Conservation (phyloP, 1,140 invertebrate genomes). For the Euwallacea similis region DNA sequence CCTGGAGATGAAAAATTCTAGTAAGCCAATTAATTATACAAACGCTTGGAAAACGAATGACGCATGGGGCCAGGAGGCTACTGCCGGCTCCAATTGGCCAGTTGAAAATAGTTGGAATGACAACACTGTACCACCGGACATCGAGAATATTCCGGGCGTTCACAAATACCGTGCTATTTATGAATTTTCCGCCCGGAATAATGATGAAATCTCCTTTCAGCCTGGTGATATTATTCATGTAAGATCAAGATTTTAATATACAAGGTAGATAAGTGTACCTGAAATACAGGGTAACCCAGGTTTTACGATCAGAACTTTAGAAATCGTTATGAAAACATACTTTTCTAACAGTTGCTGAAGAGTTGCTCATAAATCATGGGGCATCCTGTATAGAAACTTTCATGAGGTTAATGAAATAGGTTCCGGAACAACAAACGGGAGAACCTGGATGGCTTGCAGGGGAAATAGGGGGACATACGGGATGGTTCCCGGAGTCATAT, state of each 20-base stretch:
- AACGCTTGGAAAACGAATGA: conserved; percentile 50
- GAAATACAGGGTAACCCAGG: background rate
- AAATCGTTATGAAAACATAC: too few species aligned
- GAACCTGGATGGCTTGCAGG: conserved; percentile 98
- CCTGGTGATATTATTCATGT: conserved; percentile 92
- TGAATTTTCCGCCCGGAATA: conserved; percentile 89
- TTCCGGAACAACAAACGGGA: conserved; percentile 80
- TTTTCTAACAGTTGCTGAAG: too few species aligned
- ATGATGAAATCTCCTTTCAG: conserved; percentile 92
- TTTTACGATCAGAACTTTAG: too few species aligned
- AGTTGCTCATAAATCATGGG: too few species aligned
- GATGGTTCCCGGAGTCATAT: conserved; percentile 99
- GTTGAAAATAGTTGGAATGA: conserved; percentile 55
- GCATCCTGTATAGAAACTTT: conserved; percentile 6
- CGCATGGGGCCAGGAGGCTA: conserved; percentile 51
- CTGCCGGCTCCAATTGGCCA: conserved; percentile 55
- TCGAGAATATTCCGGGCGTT: conserved; percentile 56
- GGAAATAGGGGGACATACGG: conserved; percentile 81
- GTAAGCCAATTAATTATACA: conserved; percentile 50
- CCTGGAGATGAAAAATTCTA: conserved; percentile 60
- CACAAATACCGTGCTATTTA: conserved; percentile 88
- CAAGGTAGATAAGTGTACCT: background rate
- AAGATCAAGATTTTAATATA: conserved; percentile 43
- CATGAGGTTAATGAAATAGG: conserved; percentile 53
- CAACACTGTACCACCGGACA: conserved; percentile 42